phyloP scores from a whole-genome alignment of 2,113 vertebrate species.

The Mesocricetus auratus region DNA sequence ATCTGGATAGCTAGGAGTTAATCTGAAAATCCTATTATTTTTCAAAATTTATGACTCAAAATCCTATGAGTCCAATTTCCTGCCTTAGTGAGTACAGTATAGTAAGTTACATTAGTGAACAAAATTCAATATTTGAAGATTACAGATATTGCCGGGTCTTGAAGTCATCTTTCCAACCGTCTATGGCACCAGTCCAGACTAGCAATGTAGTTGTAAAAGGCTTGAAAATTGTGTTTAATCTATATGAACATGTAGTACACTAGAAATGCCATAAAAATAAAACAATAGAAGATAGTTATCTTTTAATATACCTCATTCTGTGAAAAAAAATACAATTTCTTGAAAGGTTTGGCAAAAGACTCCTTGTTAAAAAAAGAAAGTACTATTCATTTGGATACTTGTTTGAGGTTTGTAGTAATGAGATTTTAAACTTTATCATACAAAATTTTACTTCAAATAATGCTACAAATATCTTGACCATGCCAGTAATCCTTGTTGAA shows the following conservation, averaged over 20 bases:
- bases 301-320: conserved; percentile 13
- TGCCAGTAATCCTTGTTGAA: conserved; percentile 48
- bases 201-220: conserved; percentile 60
- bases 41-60: conserved; percentile 64
- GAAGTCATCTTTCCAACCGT: conserved; percentile 59
- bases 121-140: conserved; percentile 78
- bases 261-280: conserved; percentile 26
- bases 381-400: conserved; percentile 43
- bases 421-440: conserved; percentile 55
- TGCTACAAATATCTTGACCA: conserved; percentile 48
- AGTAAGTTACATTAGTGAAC: conserved; percentile 64
- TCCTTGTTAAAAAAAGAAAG: not conserved
- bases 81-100: conserved; percentile 62
- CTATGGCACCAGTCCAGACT: conserved; percentile 53
- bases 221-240: conserved; percentile 53
- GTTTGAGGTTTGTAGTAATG: conserved; percentile 8
- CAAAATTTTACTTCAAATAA: conserved; percentile 58
- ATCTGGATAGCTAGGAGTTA: conserved; percentile 35
- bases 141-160: conserved; percentile 58
- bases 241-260: conserved; percentile 30
- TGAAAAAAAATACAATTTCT: conserved; percentile 50
- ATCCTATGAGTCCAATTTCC: conserved; percentile 71
- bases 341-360: not conserved
- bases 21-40: conserved; percentile 63
- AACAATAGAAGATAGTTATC: not conserved